A percentile compares a stretch with the other conserved stretches of the same genome.
These are phyloP conservation scores for Callinectes sapidus DNA, from an alignment of 2,888 invertebrate species.

Conservation along the genomic window DNA sequence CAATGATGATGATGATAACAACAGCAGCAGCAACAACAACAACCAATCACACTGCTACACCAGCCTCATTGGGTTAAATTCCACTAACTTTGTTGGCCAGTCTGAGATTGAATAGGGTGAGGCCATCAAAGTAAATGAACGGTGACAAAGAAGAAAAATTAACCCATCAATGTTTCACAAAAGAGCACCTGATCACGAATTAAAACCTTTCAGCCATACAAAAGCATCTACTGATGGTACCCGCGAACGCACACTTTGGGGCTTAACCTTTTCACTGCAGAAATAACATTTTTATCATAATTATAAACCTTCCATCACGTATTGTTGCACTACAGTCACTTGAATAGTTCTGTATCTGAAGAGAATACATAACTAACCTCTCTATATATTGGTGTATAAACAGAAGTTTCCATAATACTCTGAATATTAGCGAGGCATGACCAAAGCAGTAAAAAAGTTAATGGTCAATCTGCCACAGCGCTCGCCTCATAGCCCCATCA, in stretches of 20 bases:
- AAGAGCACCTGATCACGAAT: not conserved
- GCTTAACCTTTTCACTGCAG: no score
- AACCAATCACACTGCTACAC: not conserved
- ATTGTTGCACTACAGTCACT: no score
- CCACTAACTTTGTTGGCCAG: not conserved
- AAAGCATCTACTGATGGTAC: not conserved
- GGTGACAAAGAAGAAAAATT: not conserved
- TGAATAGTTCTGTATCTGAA: no score
- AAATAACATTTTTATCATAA: no score
- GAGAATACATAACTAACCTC: no score
- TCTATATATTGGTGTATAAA: no score
- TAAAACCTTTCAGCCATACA: not conserved
- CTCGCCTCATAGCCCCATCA: not conserved
- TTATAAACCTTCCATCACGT: no score
- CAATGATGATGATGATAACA: not conserved
- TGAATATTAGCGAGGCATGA: no score
- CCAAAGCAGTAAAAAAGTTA: not conserved
- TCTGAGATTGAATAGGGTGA: not conserved
- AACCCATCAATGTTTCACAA: not conserved
- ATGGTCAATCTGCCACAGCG: slow-evolving; percentile 6
- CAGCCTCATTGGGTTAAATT: not conserved
- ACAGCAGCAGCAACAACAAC: not conserved
- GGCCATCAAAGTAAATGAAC: not conserved
- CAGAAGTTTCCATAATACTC: no score
- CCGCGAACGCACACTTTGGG: not conserved